A percentile compares a stretch with the other conserved stretches of the same genome.
These are phyloP conservation scores for Apodemia zela DNA, from an alignment of 2,888 invertebrate species.

Conservation along the genomic window DNA sequence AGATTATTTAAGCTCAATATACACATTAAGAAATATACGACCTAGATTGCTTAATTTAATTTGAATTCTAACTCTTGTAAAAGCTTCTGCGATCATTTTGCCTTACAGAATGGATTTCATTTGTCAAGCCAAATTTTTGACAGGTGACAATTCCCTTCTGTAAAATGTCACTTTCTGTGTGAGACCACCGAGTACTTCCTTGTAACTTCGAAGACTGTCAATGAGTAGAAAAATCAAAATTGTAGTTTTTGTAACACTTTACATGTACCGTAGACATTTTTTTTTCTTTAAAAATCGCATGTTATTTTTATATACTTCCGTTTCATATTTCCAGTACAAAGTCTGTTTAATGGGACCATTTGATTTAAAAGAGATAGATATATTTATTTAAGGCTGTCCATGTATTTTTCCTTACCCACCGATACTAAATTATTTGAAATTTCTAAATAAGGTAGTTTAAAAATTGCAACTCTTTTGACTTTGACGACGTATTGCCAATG, in stretches of 20 bases:
- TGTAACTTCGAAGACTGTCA: constrained; percentile 23
- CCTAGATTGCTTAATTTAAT: too few relatives aligned
- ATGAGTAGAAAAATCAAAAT: constrained; percentile 19
- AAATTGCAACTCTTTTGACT: constrained; percentile 21
- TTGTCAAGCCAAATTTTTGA: neutral
- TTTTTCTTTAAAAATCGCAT: neutral
- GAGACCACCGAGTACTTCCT: constrained; percentile 17
- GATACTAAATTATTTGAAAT: constrained; percentile 18
- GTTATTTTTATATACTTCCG: constrained; percentile 9
- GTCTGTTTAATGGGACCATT: constrained; percentile 24
- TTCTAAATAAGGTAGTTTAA: constrained; percentile 22
- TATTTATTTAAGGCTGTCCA: constrained; percentile 18
- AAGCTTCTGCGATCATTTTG: too few relatives aligned
- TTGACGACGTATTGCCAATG: constrained; percentile 14
- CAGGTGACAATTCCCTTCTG: neutral
- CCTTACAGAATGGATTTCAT: neutral
- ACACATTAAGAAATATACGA: too few relatives aligned
- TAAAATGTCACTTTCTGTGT: neutral
- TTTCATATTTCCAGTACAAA: constrained; percentile 19
- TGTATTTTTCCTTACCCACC: constrained; percentile 18
- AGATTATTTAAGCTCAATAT: too few relatives aligned
- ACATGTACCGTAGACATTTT: constrained; percentile 14
- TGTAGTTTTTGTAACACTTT: constrained; percentile 23
- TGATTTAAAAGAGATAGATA: constrained; percentile 17
- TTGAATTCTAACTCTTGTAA: too few relatives aligned